Evolutionary conservation across 1,140 invertebrate species (phyloP).

Genomic region (Drosophila serrata): DNA sequence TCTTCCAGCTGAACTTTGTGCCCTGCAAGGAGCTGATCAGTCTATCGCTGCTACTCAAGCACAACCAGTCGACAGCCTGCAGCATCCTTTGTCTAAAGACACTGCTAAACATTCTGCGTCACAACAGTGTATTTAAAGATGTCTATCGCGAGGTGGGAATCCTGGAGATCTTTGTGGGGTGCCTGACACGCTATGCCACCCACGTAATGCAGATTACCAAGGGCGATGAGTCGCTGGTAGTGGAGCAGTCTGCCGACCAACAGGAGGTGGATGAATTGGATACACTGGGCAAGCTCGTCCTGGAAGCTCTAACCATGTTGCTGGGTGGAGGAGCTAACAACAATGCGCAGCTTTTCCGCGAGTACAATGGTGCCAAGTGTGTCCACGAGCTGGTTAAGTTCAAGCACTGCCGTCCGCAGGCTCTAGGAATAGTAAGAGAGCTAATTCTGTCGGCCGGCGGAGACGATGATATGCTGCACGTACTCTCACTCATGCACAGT

Average conservation of each 20-base stretch:
- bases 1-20: constrained; percentile 99
- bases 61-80: constrained; percentile 91
- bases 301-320: constrained; percentile 94
- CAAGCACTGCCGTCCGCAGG: constrained; percentile 92
- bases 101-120: constrained; percentile 93
- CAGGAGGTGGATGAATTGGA: constrained; percentile 87
- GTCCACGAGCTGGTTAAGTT: constrained; percentile 96
- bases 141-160: constrained; percentile 99
- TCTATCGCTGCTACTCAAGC: constrained; percentile 96
- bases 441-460: constrained; percentile 95
- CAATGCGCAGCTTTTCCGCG: constrained; percentile 97
- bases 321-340: constrained; percentile 91
- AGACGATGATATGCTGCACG: constrained; percentile 97
- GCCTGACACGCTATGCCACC: constrained; percentile 93
- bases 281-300: constrained; percentile 92
- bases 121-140: constrained; percentile 98
- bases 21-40: constrained; percentile 99
- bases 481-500: constrained; percentile 96
- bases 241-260: constrained; percentile 28
- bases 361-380: constrained; percentile 96
- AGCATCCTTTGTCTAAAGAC: constrained; percentile 96
- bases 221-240: constrained; percentile 67
- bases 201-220: constrained; percentile 83
- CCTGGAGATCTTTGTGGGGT: constrained; percentile 98
- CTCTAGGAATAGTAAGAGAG: constrained; percentile 93